Evolutionary conservation across 1,140 invertebrate genomes (phyloP).

Genomic region (Rhagoletis zephyria): DNA sequence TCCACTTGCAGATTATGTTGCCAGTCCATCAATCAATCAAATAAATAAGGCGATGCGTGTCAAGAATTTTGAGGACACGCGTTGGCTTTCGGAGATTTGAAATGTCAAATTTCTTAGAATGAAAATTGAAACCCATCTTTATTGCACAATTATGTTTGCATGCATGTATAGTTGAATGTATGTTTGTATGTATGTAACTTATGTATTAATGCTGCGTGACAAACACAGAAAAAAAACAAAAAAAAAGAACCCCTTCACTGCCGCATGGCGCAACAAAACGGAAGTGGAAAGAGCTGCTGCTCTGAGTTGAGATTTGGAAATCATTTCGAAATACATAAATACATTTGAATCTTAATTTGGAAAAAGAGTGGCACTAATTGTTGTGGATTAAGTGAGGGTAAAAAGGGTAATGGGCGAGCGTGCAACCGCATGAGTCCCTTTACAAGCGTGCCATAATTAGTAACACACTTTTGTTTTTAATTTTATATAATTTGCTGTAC

Average conservation of each 20-base stretch:
- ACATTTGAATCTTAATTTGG: conserved; percentile 27
- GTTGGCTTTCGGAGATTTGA: conserved; percentile 36
- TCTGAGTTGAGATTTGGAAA: conserved; percentile 8
- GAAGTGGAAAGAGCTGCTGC: background rate
- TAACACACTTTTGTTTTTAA: background rate
- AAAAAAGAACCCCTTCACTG: background rate
- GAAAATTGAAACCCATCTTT: conserved; percentile 15
- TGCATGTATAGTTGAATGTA: background rate
- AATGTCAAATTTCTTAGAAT: conserved; percentile 44
- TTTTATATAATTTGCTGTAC: background rate
- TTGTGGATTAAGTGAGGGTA: conserved; percentile 6
- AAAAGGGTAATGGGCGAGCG: background rate
- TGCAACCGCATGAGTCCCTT: background rate
- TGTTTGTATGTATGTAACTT: background rate
- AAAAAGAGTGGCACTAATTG: conserved; percentile 38
- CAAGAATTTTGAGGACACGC: conserved; percentile 24
- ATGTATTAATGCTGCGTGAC: background rate
- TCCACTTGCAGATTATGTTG: conserved; percentile 37
- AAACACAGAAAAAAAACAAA: background rate
- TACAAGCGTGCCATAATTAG: background rate
- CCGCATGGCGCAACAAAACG: background rate
- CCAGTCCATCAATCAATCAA: conserved; percentile 47
- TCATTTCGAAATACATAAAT: conserved; percentile 6
- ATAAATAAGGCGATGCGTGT: conserved; percentile 9
- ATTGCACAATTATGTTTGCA: background rate